Evolutionary conservation across 2,888 invertebrate genomes (phyloP), one percentile per base, ranked within the genome.

Genomic region (Ernsta delagoae): DNA sequence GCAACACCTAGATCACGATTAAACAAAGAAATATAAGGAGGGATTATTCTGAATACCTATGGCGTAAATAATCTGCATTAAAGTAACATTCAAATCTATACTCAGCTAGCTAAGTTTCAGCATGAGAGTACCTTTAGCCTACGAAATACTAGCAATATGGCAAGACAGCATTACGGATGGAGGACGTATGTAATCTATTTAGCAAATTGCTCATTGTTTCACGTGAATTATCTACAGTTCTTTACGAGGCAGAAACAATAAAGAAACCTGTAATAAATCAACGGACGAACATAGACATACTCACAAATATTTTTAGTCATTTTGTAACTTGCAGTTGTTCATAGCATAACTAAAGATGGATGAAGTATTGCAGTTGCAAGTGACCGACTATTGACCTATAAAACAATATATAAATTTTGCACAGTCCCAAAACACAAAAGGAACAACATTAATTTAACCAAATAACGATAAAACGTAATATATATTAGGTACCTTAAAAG

Each of bases 141-240:
- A 89, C 83, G 83, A 85, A 87, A 89, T 50, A 87, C 90, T 90
- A 90, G 87, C 82, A 85, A 84, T 89, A 92, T 93, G 93, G 93
- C 93, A 93, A 93, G 92, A 92, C 90, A 90, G 88, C 89, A 88
- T 86, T 88, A 90, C 84, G 83, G 86, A 89, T 90, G 92, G 89
- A 90, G 90, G 90, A 90, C 90, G 88, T 89, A 87, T 86, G 84
- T 90, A 89, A 91, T 92, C 86, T 90, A 89, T 91, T 90, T 88
- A 88, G 87, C 83, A 88, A 92, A 93, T 92, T 88, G 92, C 90
- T 91, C 88, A 92, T 93, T 93, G 92, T 93, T 89, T 87, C 86
- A 82, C 78, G 76, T 86, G 89, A 88, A 90, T 91, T 89, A 79
- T 78, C 78, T 77, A 88, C 87, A 86, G 83, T 83, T 87, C 83